phyloP scores from a whole-genome alignment of 1,140 invertebrate species.

The Zophobas morio region DNA sequence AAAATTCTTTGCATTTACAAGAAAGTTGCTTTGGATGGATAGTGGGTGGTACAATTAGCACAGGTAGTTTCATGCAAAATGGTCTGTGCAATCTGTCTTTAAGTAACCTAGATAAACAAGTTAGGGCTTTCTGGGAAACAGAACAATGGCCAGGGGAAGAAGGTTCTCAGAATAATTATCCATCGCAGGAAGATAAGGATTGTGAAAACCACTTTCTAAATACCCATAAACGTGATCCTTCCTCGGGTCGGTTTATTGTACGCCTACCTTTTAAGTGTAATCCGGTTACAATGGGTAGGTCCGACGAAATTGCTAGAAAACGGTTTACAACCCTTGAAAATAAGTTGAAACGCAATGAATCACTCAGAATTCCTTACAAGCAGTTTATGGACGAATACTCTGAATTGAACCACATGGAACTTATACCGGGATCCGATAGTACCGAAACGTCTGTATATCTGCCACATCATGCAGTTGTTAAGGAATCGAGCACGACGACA shows the following conservation, averaged over 20 bases:
- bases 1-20: neutral
- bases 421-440: no score
- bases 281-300: no score
- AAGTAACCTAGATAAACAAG: neutral
- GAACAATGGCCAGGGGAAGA: neutral
- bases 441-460: no score
- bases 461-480: no score
- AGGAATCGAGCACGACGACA: no score
- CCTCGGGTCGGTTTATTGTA: conserved; percentile 15
- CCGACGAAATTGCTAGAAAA: neutral
- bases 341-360: no score
- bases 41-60: neutral
- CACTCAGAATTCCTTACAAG: no score
- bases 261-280: no score
- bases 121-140: neutral
- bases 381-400: no score
- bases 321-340: neutral
- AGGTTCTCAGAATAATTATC: neutral
- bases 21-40: neutral
- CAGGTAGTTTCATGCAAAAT: neutral
- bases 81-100: conserved; percentile 4
- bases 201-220: conserved; percentile 58
- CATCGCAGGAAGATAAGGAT: neutral
- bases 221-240: conserved; percentile 57
- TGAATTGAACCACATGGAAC: no score